Base-by-base conservation (phyloP, 23 tunicate genomes). In the Ciona savignyi region DNA sequence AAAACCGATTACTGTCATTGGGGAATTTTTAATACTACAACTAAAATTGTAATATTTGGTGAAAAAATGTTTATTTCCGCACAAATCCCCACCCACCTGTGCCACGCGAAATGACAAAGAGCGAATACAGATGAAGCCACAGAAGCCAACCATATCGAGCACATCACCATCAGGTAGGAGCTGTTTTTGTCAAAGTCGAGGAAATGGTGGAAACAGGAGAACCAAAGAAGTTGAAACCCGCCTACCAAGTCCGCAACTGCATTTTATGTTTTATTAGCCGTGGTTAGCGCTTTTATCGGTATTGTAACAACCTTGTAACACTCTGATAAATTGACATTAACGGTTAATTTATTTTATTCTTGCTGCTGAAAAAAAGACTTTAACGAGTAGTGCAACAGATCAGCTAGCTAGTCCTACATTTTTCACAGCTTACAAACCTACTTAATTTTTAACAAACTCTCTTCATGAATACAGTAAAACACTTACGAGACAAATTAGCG, bases 231-330 rank as follows among this genome's bases (percentile, higher is more conserved):
- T 28, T 87, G 95, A 23, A 81, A 6, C 33, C 95, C 95, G 0
- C 83, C 78, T 6, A 71, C 70, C 29, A 87, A 68, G 66, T 87
- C 95, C 1, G 95, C 95, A 49, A 85, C 95, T 87, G 77, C 27
- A 80, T n/a, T n/a, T n/a, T n/a, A n/a, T n/a, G n/a, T n/a, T n/a
- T n/a, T n/a, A n/a, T n/a, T n/a, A n/a, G n/a, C n/a, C n/a, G 20
- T 49, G 15, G 61, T 49, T 49, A 49, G 15, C 15, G 61, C 61
- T 49, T 49, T 49, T 11, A 15, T 49, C 15, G 61, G 61, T 49
- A 49, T 49, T 49, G 19, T 11, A 49, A 49, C 15, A 49, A 49
- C 15, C 20, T 11, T 11, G 15, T 49, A 49, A 49, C 15, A n/a
- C n/a, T n/a, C n/a, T n/a, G n/a, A n/a, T n/a, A n/a, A n/a, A n/a